Base-by-base conservation (phyloP, 2,888 invertebrate species). In the Acrobasis suavella region DNA sequence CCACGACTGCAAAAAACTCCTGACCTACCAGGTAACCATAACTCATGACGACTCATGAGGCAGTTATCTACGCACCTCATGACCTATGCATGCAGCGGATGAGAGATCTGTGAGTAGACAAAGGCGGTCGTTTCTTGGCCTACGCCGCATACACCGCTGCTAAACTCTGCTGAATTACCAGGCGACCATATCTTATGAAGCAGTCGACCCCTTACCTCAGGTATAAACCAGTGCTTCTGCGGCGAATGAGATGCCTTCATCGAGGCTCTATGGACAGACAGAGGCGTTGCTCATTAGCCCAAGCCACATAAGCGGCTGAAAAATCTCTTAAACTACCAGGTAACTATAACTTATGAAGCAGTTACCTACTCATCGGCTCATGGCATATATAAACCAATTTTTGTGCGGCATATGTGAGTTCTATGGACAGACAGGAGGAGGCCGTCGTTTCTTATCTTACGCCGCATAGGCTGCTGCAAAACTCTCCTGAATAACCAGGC, bases 391-490 rank as follows among this genome's bases (percentile, higher is more conserved):
- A 67, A 92, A 93, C 90, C 92, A 92, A 67, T 87, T 83, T 62
- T 81, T 75, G 63, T 87, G 86, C 5, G 83, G 78, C 0, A 83
- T 81, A 63, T 87, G 86, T n/a, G n/a, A n/a, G n/a, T n/a, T n/a
- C n/a, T n/a, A n/a, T n/a, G n/a, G n/a, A n/a, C n/a, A n/a, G n/a
- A n/a, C n/a, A n/a, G n/a, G n/a, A n/a, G n/a, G n/a, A n/a, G n/a
- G 87, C 15, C 92, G 91, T 72, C 94, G 94, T 78, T 96, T 96
- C 73, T 94, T 94, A 9, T 96, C 95, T 96, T 97, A 97, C 7
- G 96, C 96, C 74, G 96, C 96, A 87, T 97, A 98, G 46, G 96
- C 96, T 80, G 98, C 98, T 12, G 98, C 97, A 91, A 98, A 98
- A 55, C 97, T 93, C 66, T 97, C 96, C 73, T 7, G 0, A 63